Evolutionary conservation across 53 echinoderm and acorn worm genomes (phyloP), one percentile per base, ranked within the genome.

Genomic region (Temnopleurus reevesii): DNA sequence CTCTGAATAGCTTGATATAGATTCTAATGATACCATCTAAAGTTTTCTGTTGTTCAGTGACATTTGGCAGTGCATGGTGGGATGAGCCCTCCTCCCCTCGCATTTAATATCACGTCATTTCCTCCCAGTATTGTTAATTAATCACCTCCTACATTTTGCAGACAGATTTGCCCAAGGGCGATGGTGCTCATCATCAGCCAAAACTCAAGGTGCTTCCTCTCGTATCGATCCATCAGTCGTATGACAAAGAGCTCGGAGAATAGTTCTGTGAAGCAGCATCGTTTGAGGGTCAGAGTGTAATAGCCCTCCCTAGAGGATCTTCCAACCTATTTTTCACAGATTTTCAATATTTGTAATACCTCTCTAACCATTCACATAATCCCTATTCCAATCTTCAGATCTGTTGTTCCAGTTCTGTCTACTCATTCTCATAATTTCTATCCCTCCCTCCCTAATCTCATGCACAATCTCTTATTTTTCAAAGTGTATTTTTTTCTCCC

Each of bases 51-150:
- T 43, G 9, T 41, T 71, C 41, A 71, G 13, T 71, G 71, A 71
- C 71, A 71, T 71, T 38, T 21, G n/a, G 9, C 8, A 38, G 43
- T 41, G n/a, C 71, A 7, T n/a, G 17, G 8, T n/a, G 35, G 36
- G 23, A 71, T 0, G 2, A 29, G 29, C 27, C 49, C 79, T 49
- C 79, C 79, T 47, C 49, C 79, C 77, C 79, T 29, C 24, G 79
- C 71, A 49, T 46, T 55, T 55, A 83, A 83, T 83, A 49, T 55
- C 83, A n/a, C 23, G 36, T 83, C 55, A 83, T 83, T 83, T 83
- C 83, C 83, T 83, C 33, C 56, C 36, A 9, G 83, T 83, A 83
- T 83, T 83, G 83, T 83, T 83, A 55, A 83, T 83, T 55, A 83
- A 83, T 83, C 55, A 83, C 55, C 55, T 83, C 83, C 83, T 83